Conservation (phyloP, 2,888 invertebrate species). For the Eilema sororculum region DNA sequence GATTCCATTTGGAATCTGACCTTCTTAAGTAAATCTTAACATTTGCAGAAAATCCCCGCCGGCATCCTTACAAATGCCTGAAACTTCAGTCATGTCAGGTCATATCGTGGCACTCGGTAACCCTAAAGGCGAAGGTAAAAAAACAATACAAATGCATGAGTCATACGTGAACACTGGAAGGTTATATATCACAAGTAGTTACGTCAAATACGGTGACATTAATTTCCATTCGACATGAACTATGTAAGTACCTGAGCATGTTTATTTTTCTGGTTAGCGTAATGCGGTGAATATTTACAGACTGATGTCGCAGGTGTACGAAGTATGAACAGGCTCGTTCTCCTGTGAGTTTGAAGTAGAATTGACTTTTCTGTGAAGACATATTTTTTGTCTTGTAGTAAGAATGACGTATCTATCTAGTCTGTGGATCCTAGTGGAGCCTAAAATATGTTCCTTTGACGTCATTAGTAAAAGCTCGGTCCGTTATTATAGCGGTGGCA, state of each 20-base stretch:
- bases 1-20: background rate
- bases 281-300: slow-evolving; percentile 1
- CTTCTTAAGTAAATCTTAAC: background rate
- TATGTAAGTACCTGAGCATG: background rate
- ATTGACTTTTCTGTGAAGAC: too few relatives aligned
- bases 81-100: background rate
- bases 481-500: background rate
- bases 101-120: slow-evolving; percentile 6
- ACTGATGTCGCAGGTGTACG: background rate
- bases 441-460: background rate
- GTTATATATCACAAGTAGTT: slow-evolving; percentile 25
- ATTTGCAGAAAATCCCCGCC: background rate
- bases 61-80: background rate
- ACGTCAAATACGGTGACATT: slow-evolving; percentile 27
- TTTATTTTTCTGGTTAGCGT: slow-evolving; percentile 10
- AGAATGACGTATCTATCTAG: background rate
- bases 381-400: background rate
- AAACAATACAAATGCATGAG: slow-evolving; percentile 41
- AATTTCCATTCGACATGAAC: slow-evolving; percentile 28
- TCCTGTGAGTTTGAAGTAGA: background rate
- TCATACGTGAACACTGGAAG: slow-evolving; percentile 34
- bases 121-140: slow-evolving; percentile 37
- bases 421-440: too few relatives aligned
- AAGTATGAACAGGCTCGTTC: background rate
- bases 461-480: background rate